A percentile compares a stretch with the other conserved stretches of the same genome.
These are phyloP conservation scores for Dipodomys ordii DNA, from an alignment of 2,113 vertebrate species.

Conservation along the genomic window DNA sequence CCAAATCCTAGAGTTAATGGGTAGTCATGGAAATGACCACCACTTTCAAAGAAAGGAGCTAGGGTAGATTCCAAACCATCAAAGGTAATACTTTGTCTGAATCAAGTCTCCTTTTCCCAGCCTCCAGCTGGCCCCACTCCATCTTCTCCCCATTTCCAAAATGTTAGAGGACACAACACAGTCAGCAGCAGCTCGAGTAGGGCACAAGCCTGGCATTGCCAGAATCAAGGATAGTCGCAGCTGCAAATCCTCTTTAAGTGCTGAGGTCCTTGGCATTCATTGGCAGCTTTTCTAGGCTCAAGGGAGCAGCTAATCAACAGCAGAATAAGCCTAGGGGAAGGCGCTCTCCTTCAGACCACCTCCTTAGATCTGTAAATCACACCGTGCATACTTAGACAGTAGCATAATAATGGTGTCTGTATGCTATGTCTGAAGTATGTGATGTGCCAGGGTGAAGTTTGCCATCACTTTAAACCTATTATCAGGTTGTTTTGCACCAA, in stretches of 20 bases:
- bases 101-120: neutral
- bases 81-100: neutral
- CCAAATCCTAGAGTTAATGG: neutral
- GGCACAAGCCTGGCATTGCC: neutral
- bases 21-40: neutral
- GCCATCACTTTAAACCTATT: neutral
- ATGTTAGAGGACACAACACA: neutral
- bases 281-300: neutral
- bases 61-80: neutral
- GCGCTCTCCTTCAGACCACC: neutral
- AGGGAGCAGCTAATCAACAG: neutral
- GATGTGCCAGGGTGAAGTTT: neutral
- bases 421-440: neutral
- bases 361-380: neutral
- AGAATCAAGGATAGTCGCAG: neutral
- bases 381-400: neutral
- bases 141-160: neutral
- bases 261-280: neutral
- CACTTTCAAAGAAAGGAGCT: neutral
- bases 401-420: neutral
- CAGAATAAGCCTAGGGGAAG: neutral
- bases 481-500: constrained; percentile 1
- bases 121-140: neutral
- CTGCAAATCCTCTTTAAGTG: neutral
- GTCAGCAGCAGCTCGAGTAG: neutral